Base-by-base conservation (phyloP, 92 coral and sea anemone species). In the Zoanthus solanderi region DNA sequence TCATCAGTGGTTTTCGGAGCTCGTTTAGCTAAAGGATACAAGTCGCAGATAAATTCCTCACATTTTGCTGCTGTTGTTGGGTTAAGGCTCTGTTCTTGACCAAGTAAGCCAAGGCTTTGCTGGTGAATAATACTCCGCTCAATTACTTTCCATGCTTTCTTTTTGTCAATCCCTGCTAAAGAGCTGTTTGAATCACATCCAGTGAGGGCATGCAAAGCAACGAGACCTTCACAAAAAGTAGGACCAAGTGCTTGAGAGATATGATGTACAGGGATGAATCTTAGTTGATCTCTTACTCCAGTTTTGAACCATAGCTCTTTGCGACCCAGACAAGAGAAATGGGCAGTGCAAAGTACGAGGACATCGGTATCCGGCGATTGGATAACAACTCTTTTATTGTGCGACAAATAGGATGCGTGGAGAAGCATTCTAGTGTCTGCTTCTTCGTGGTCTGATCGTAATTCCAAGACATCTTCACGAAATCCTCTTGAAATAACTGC, bases 41-140 rank as follows among this genome's bases (percentile, higher is more conserved):
- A 53, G 7, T 16, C 30, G 14, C 95, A 92, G 79, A 87, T 80
- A 84, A 92, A 90, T 47, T 42, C 69, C 72, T 90, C 93, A 58
- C 92, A 79, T 31, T 28, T 29, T 34, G 10, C 47, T 10, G 52
- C 42, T 57, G 46, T 61, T 17, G 67, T 50, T 63, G 32, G 69
- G 32, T 63, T 63, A 63, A 63, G 69, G 69, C 69, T 63, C 69
- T 63, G 32, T 18, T 63, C 69, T 63, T 18, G 69, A 63, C 69
- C 69, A 63, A 63, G 69, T 63, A 63, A 63, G 69, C 69, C 69
- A 63, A 6, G 74, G 14, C 60, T 42, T 44, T 83, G 12, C 60
- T 34, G 31, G 56, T 46, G 57, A 46, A 31, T 57, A 66, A 17
- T 56, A 14, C 58, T 14, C 42, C 34, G 52, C 29, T 53, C 42